Evolutionary conservation across 2,888 invertebrate species (phyloP).

Genomic region (Dorcus hopei): DNA sequence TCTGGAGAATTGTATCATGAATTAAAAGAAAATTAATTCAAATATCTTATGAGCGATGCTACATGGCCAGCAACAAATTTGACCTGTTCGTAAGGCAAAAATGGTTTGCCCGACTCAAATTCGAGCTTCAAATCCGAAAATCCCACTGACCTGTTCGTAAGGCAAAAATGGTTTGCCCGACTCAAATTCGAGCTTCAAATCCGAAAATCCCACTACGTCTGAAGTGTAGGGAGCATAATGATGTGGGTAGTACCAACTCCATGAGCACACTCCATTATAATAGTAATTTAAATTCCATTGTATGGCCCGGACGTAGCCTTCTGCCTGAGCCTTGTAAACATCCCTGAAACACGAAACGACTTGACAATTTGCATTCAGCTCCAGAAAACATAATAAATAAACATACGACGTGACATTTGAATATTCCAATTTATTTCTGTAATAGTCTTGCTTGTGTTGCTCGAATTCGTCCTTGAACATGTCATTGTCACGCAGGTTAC

Average conservation of each 20-base stretch:
- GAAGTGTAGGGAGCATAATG: constrained; percentile 97
- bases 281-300: constrained; percentile 98
- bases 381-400: constrained; percentile 4
- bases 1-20: neutral
- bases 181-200: constrained; percentile 72
- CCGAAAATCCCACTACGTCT: constrained; percentile 79
- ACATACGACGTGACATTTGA: constrained; percentile 73
- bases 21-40: neutral
- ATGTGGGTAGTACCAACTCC: constrained; percentile 98
- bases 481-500: constrained; percentile 6
- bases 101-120: constrained; percentile 83
- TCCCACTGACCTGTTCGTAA: constrained; percentile 77
- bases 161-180: constrained; percentile 86
- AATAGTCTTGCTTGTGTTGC: constrained; percentile 86
- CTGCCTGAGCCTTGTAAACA: constrained; percentile 76
- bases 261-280: constrained; percentile 93
- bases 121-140: constrained; percentile 70
- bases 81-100: constrained; percentile 88
- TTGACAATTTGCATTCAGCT: neutral
- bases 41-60: neutral
- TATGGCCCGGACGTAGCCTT: constrained; percentile 86
- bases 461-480: constrained; percentile 71
- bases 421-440: constrained; percentile 84
- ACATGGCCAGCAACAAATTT: neutral
- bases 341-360: constrained; percentile 54